Evolutionary conservation across 2,113 vertebrate species (phyloP).

Genomic region (Phalacrocorax carbo): DNA sequence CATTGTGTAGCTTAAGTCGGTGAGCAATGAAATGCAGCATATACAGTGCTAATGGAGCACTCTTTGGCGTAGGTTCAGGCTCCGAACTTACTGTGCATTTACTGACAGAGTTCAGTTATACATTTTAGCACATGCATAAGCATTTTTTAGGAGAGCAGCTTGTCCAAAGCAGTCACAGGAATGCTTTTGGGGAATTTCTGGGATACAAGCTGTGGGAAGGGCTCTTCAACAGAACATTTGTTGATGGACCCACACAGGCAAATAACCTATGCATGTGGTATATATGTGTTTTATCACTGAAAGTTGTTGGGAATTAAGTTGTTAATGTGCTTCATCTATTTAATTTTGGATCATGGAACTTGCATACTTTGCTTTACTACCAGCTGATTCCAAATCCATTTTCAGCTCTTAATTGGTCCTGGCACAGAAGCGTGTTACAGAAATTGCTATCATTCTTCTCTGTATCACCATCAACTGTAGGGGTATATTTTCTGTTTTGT

Average conservation of each 20-base stretch:
- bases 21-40: background rate
- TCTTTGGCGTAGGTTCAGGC: background rate
- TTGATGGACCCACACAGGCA: background rate
- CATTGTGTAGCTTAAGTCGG: background rate
- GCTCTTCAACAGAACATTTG: background rate
- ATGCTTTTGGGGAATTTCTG: background rate
- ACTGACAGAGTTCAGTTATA: background rate
- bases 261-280: background rate
- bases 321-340: background rate
- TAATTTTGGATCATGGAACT: background rate
- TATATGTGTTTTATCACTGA: background rate
- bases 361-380: background rate
- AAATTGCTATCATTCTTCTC: background rate
- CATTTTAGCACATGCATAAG: background rate
- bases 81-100: background rate
- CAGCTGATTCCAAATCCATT: slow-evolving; percentile 19
- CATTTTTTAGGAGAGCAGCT: background rate
- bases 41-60: background rate
- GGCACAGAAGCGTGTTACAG: background rate
- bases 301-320: background rate
- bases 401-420: background rate
- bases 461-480: background rate
- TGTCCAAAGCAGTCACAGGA: background rate
- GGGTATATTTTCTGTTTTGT: background rate
- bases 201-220: background rate